A percentile compares a stretch with the other conserved stretches of the same genome.
Conservation (phyloP, 2,113 vertebrate genomes). For the Scomber scombrus region DNA sequence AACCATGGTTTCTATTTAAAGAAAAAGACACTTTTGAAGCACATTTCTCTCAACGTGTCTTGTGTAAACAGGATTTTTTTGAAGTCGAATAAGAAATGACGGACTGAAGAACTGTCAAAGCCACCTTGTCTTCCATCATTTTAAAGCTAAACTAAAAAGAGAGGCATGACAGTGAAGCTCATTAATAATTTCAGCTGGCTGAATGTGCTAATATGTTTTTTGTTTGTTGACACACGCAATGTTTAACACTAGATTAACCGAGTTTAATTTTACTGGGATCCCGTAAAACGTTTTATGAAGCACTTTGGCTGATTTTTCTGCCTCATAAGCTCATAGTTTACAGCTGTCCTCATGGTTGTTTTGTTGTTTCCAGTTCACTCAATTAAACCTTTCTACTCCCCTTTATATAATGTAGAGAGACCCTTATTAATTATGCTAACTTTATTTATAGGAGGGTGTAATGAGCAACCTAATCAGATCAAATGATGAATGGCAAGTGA, state of each 20-base stretch:
- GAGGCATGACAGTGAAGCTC: background rate
- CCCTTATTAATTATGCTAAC: constrained; percentile 20
- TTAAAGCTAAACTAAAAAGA: background rate
- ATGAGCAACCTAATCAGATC: constrained; percentile 18
- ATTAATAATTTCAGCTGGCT: constrained; percentile 11
- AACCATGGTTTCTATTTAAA: constrained; percentile 1
- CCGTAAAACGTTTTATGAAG: background rate
- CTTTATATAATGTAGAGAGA: background rate
- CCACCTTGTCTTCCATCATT: constrained; percentile 12
- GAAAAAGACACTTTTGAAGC: constrained; percentile 7
- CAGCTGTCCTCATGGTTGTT: background rate
- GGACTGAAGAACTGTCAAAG: background rate
- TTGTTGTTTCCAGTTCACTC: constrained; percentile 1
- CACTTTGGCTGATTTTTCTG: background rate
- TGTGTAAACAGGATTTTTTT: background rate
- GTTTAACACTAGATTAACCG: constrained; percentile 1
- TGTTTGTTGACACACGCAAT: constrained; percentile 7
- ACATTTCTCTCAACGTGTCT: background rate
- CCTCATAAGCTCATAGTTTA: background rate
- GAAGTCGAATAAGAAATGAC: background rate
- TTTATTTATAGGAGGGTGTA: constrained; percentile 16
- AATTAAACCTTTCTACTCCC: constrained; percentile 3
- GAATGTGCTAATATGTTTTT: constrained; percentile 7
- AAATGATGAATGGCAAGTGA: background rate
- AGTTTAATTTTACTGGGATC: background rate